Evolutionary conservation across 2,797 vertebrate species (phyloP), one percentile per base, ranked within the genome.

Genomic region (Argentina silus): DNA sequence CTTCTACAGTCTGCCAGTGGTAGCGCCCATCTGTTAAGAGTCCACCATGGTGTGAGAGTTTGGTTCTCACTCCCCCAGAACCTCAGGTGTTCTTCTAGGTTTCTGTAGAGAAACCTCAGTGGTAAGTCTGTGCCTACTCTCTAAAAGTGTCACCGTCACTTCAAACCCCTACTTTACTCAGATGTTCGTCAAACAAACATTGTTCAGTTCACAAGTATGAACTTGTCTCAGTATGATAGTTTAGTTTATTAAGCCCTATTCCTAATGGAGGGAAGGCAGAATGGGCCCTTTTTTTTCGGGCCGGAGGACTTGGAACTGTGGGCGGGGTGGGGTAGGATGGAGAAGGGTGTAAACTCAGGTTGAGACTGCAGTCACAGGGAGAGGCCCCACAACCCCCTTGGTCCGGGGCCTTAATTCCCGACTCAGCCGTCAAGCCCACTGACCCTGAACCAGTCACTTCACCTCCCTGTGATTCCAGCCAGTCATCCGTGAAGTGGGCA

Each of bases 391-490:
- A 36, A 84, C 89, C 88, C 89, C 80, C 81, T 85, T 83, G 17
- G 80, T 79, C 83, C 81, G 78, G 27, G 84, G 80, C 86, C 90
- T 91, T 87, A 91, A 92, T 91, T 93, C 89, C 77, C 80, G 83
- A 81, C 81, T 87, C 85, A 87, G 84, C 84, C 67, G 70, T 84
- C 88, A 89, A 86, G 86, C 80, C 76, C 89, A 83, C 84, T 94
- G 93, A 93, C 91, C 92, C 91, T 85, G 89, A 93, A 92, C 84
- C 85, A 91, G 91, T 87, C 79, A 76, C 86, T 88, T 86, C 86
- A 88, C 87, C 86, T 91, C 81, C 69, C 84, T 91, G 91, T 91
- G 89, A 93, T 92, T 92, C 82, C 84, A 89, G 86, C 83, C 90
- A 91, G 79, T 88, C 91, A 92, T 88, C 87, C 90, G 88, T 91